A percentile compares a stretch with the other conserved stretches of the same genome.
These are phyloP conservation scores for Latrodectus hesperus DNA, from an alignment of 2,888 invertebrate genomes.

Conservation along the genomic window DNA sequence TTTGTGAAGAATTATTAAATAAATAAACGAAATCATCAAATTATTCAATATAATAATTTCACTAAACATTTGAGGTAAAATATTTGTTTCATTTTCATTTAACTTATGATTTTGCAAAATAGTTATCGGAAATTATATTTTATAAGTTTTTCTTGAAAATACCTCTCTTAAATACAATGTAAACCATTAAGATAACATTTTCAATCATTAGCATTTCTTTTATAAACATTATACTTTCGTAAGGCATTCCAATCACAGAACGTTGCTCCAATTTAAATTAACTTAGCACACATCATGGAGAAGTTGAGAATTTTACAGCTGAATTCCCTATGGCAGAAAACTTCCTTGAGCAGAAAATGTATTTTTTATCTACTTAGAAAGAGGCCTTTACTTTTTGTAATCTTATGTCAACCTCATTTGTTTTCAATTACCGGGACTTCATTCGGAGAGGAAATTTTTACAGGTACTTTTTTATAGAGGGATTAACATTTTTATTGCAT, in stretches of 20 bases:
- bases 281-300: slow-evolving; percentile 7
- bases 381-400: slow-evolving; percentile 18
- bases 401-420: slow-evolving; percentile 40
- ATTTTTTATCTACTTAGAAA: slow-evolving; percentile 9
- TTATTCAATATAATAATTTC: too few species aligned
- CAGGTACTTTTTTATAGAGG: slow-evolving; percentile 16
- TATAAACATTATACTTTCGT: background rate
- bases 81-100: too few species aligned
- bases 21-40: too few species aligned
- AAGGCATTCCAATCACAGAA: slow-evolving; percentile 8
- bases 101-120: too few species aligned
- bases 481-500: slow-evolving; percentile 50
- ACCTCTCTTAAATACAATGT: too few species aligned
- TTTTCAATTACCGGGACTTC: slow-evolving; percentile 47
- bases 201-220: slow-evolving; percentile 2
- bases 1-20: too few species aligned
- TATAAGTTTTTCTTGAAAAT: too few species aligned
- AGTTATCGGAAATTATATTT: too few species aligned
- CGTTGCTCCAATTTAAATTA: slow-evolving; percentile 19
- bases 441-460: slow-evolving; percentile 12
- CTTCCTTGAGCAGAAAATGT: background rate
- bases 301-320: background rate
- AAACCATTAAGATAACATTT: background rate
- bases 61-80: too few species aligned
- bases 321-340: slow-evolving; percentile 21